These are phyloP conservation scores for Oreochromis niloticus DNA, from an alignment of 2,113 vertebrate genomes.

Conservation along the genomic window DNA sequence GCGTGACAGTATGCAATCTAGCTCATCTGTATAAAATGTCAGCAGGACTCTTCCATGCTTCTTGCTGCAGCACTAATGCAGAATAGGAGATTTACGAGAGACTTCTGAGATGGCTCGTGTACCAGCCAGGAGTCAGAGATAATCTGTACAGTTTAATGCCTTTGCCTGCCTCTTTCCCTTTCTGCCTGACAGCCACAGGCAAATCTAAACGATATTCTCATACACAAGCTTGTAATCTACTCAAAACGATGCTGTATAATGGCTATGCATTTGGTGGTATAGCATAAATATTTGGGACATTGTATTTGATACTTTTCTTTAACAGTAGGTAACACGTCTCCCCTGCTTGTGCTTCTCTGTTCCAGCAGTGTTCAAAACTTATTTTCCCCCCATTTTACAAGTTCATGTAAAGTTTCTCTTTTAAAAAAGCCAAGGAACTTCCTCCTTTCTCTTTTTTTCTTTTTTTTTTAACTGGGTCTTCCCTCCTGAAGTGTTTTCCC, in stretches of 20 bases:
- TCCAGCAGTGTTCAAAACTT: constrained; percentile 14
- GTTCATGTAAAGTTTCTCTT: constrained; percentile 33
- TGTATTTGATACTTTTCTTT: constrained; percentile 61
- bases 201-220: constrained; percentile 3
- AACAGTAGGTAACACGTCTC: constrained; percentile 13
- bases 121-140: background rate
- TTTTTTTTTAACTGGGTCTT: constrained; percentile 49
- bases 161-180: constrained; percentile 31
- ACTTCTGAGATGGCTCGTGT: constrained; percentile 3
- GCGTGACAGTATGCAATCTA: constrained; percentile 18
- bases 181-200: constrained; percentile 19
- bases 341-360: constrained; percentile 50
- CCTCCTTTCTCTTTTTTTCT: constrained; percentile 3
- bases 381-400: background rate
- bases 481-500: constrained; percentile 62
- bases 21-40: background rate
- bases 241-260: constrained; percentile 53
- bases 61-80: background rate
- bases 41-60: background rate
- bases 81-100: background rate
- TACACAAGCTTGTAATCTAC: constrained; percentile 45
- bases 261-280: constrained; percentile 58
- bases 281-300: constrained; percentile 51
- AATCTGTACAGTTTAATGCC: constrained; percentile 46
- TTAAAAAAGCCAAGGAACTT: constrained; percentile 67